A percentile compares a stretch with the other conserved stretches of the same genome.
Conservation (phyloP, 2,888 invertebrate species). For the Cremastinae sp. region DNA sequence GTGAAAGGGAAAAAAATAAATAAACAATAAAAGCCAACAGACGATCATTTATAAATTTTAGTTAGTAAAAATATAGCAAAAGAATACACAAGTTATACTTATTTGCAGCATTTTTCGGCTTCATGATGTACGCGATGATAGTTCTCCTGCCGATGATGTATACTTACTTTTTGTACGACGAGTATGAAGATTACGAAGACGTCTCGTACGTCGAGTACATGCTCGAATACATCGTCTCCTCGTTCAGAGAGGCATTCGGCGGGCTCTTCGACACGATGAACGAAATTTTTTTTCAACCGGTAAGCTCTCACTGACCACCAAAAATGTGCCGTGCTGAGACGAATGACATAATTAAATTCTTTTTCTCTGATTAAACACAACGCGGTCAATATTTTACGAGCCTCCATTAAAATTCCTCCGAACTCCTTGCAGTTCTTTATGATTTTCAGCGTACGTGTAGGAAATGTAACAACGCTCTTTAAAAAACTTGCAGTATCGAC, state of each 20-base stretch:
- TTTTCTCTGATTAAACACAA: slow-evolving; percentile 6
- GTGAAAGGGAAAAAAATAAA: too few relatives aligned
- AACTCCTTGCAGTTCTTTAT: slow-evolving; percentile 61
- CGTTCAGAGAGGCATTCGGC: slow-evolving; percentile 73
- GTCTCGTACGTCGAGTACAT: slow-evolving; percentile 69
- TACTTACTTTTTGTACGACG: slow-evolving; percentile 72
- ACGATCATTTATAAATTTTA: too few relatives aligned
- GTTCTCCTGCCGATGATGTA: slow-evolving; percentile 72
- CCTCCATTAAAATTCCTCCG: slow-evolving; percentile 34
- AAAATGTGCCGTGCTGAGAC: not conserved
- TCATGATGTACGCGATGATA: slow-evolving; percentile 70
- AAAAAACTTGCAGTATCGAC: slow-evolving; percentile 55
- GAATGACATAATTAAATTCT: slow-evolving; percentile 14
- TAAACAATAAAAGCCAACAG: too few relatives aligned
- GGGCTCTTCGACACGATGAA: slow-evolving; percentile 67
- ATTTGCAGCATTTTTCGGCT: slow-evolving; percentile 70
- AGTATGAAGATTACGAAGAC: slow-evolving; percentile 69
- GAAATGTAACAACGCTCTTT: slow-evolving; percentile 67
- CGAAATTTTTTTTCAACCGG: slow-evolving; percentile 71
- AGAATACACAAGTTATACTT: too few relatives aligned
- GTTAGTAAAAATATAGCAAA: too few relatives aligned
- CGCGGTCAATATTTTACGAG: slow-evolving; percentile 7
- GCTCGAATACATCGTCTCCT: slow-evolving; percentile 71
- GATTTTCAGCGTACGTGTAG: slow-evolving; percentile 71
- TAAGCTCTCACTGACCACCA: slow-evolving; percentile 64